Conservation (phyloP, 2,888 invertebrate species). For the Nephrocerus scutellatus region DNA sequence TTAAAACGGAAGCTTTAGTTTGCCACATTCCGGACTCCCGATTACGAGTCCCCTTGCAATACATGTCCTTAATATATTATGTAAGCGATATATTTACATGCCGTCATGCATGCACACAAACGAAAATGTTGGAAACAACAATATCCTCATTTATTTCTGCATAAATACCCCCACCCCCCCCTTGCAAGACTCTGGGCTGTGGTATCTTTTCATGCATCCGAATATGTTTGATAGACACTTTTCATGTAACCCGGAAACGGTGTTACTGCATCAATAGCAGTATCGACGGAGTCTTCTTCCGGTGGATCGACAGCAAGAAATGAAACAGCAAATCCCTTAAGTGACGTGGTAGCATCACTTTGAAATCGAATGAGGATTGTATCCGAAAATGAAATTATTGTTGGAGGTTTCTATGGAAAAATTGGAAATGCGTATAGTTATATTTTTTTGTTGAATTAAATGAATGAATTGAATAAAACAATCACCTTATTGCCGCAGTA, state of each 20-base stretch:
- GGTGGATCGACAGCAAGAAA: conserved; percentile 66
- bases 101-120: too few relatives aligned
- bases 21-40: too few relatives aligned
- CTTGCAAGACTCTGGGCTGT: too few relatives aligned
- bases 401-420: conserved; percentile 68
- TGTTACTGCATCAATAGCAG: conserved; percentile 38
- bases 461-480: conserved; percentile 12
- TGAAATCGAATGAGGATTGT: conserved; percentile 80
- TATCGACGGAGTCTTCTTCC: conserved; percentile 42
- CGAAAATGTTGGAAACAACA: too few relatives aligned
- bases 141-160: too few relatives aligned
- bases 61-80: too few relatives aligned
- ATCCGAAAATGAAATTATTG: conserved; percentile 82
- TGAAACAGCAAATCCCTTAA: conserved; percentile 86
- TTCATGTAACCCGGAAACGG: conserved; percentile 47
- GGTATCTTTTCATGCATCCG: too few relatives aligned
- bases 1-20: too few relatives aligned
- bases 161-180: too few relatives aligned
- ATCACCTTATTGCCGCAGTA: conserved; percentile 81
- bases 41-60: too few relatives aligned
- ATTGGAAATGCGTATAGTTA: conserved; percentile 1
- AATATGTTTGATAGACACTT: conserved; percentile 30
- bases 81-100: too few relatives aligned
- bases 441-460: neutral
- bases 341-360: conserved; percentile 81